Conservation (phyloP, 2,113 vertebrate species). For the Carettochelys insculpta region DNA sequence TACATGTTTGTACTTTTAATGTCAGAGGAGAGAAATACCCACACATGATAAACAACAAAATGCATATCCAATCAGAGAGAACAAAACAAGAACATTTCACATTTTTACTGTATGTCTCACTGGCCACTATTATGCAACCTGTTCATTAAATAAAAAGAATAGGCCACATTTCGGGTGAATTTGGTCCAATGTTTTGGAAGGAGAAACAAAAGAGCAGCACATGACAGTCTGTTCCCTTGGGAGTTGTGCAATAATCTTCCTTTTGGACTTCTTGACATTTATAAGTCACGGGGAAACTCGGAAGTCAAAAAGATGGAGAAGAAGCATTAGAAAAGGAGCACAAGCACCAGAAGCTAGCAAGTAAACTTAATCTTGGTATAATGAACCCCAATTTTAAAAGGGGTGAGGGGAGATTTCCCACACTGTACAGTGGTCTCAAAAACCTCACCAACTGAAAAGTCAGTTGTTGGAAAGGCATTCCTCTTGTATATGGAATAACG, state of each 20-base stretch:
- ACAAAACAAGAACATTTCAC: neutral
- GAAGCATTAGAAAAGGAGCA: neutral
- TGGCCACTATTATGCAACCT: neutral
- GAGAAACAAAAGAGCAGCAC: neutral
- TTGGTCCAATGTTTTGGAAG: neutral
- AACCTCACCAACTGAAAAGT: neutral
- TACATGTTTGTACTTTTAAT: neutral
- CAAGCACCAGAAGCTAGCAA: neutral
- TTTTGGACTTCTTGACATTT: accelerated
- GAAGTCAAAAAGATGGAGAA: neutral
- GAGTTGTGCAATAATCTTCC: neutral
- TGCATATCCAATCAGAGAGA: accelerated
- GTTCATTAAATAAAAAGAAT: neutral
- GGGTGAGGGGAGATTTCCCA: neutral
- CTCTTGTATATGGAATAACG: neutral
- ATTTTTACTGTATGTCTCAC: neutral
- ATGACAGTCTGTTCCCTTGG: neutral
- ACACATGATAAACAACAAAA: neutral
- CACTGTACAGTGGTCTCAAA: neutral
- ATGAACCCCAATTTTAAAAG: neutral
- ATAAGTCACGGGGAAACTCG: neutral
- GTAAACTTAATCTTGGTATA: neutral
- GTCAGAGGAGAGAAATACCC: neutral
- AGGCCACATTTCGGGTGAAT: neutral
- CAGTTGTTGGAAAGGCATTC: neutral